Evolutionary conservation across 2,797 vertebrate genomes (phyloP), one percentile per base, ranked within the genome.

Genomic region (Semotilus atromaculatus): DNA sequence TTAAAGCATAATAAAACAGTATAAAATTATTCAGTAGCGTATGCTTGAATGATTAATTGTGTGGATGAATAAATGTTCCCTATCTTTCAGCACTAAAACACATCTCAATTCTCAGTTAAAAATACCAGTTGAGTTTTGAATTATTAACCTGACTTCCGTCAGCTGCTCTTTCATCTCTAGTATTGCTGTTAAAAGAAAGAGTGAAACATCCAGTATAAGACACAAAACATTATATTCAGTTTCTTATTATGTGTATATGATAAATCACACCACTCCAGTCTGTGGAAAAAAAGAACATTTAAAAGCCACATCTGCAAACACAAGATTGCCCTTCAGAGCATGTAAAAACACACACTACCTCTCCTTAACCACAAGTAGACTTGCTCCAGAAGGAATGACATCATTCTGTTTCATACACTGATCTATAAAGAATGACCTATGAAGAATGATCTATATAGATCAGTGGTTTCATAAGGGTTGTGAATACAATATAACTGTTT

Each of bases 401-500:
- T 67, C 62, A 80, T 23, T 66, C 26, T 7, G 72, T 74, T 53
- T 74, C 19, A 21, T 26, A n/a, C n/a, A n/a, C n/a, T n/a, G n/a
- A n/a, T n/a, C n/a, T n/a, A n/a, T n/a, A n/a, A n/a, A n/a, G n/a
- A n/a, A n/a, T n/a, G n/a, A n/a, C n/a, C n/a, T n/a, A n/a, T n/a
- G n/a, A n/a, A n/a, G n/a, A n/a, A n/a, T n/a, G n/a, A n/a, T n/a
- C n/a, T n/a, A n/a, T n/a, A n/a, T n/a, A n/a, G n/a, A n/a, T n/a
- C n/a, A n/a, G n/a, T n/a, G n/a, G n/a, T n/a, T n/a, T n/a, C n/a
- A n/a, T n/a, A 74, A 34, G 45, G 48, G 5, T 36, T 55, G 19
- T 75, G 31, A 75, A 75, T 36, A 7, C 72, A 75, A 36, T 23
- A 23, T 51, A 21, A 74, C 34, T 66, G 19, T 67, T 79, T 53